Conservation (phyloP, 2,888 invertebrate species). For the Cheilosia scutellata region DNA sequence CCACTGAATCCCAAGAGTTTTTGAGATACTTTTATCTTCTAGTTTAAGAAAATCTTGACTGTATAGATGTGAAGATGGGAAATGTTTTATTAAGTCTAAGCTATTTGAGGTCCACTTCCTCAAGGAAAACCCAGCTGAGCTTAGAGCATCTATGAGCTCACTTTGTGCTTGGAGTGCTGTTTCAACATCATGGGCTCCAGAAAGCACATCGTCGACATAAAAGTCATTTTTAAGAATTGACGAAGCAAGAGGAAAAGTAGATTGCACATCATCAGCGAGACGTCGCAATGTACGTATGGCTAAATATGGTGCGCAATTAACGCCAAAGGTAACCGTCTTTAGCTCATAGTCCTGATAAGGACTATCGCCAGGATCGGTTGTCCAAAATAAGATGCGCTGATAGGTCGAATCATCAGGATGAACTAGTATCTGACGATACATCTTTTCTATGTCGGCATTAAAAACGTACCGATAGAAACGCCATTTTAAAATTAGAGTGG, state of each 20-base stretch:
- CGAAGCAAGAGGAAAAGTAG: conserved; percentile 31
- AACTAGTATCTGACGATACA: conserved; percentile 76
- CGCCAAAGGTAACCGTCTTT: not conserved
- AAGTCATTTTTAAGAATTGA: conserved; percentile 20
- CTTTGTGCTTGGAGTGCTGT: conserved; percentile 26
- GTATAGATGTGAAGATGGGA: conserved; percentile 25
- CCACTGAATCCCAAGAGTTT: conserved; percentile 59
- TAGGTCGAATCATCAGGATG: conserved; percentile 23
- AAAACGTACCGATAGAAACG: conserved; percentile 71
- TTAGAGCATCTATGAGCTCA: conserved; percentile 34
- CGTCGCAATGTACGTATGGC: conserved; percentile 3
- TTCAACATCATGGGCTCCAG: conserved; percentile 47
- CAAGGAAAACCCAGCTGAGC: conserved; percentile 9
- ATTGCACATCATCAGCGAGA: conserved; percentile 15
- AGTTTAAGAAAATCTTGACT: conserved; percentile 42
- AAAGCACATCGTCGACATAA: conserved; percentile 62
- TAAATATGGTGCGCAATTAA: not conserved
- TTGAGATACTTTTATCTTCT: conserved; percentile 35
- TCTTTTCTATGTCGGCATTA: conserved; percentile 77
- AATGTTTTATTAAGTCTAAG: not conserved
- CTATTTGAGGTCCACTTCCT: conserved; percentile 38
- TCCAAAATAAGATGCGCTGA: not conserved
- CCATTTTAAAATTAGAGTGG: conserved; percentile 71
- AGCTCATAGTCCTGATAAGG: not conserved
- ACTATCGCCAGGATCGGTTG: conserved; percentile 39